Percentiles rank a stretch among this genome's conserved stretches.
These are phyloP conservation scores for Oryctes rhinoceros DNA, from an alignment of 1,140 invertebrate genomes.

Conservation along the genomic window DNA sequence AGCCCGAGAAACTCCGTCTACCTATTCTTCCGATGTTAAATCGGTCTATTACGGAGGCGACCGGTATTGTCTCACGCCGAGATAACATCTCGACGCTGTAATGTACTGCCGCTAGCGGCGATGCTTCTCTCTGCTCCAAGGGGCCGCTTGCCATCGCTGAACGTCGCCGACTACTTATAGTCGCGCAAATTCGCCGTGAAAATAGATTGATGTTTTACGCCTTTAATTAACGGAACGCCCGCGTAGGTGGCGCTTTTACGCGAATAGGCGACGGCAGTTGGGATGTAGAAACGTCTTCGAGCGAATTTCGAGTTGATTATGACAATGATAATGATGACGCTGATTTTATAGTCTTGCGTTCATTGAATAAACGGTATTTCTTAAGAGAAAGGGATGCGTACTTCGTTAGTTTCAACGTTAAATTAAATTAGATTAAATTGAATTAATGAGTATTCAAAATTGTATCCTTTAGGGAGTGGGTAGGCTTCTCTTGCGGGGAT, in stretches of 20 bases:
- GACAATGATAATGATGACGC: neutral
- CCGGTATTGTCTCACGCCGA: neutral
- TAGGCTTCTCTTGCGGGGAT: too few species aligned
- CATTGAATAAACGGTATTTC: too few species aligned
- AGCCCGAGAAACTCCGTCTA: neutral
- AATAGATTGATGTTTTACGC: conserved; percentile 32
- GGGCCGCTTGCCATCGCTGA: neutral
- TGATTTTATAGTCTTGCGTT: too few species aligned
- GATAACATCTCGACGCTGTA: neutral
- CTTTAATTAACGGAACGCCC: conserved; percentile 13
- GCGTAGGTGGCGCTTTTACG: neutral
- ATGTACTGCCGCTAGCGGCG: neutral
- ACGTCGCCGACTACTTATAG: conserved; percentile 17
- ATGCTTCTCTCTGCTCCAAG: neutral
- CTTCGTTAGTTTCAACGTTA: too few species aligned
- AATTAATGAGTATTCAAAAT: too few species aligned
- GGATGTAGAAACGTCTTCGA: neutral
- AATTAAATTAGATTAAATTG: too few species aligned
- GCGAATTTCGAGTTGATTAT: neutral
- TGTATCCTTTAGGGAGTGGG: too few species aligned
- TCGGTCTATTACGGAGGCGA: neutral
- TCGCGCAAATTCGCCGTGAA: conserved; percentile 22
- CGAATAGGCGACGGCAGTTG: neutral
- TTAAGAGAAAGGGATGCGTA: too few species aligned
- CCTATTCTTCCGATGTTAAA: neutral